phyloP scores from a whole-genome alignment of 2,113 vertebrate genomes.

The Xyliphius kryptos region DNA sequence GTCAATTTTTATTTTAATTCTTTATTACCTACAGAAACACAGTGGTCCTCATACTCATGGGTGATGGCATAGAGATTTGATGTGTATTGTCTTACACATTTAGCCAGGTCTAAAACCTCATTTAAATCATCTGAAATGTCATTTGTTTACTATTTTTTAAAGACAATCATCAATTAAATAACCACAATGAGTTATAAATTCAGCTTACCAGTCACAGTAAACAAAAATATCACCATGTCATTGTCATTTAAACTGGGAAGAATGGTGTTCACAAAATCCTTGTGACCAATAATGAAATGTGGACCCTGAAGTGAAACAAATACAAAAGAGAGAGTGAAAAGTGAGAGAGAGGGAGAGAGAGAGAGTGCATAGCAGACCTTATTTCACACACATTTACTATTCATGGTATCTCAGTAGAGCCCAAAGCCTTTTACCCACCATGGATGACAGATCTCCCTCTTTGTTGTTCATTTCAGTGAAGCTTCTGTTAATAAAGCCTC shows the following conservation, averaged over 20 bases:
- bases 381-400: constrained; percentile 7
- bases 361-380: neutral
- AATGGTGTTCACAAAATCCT: constrained; percentile 60
- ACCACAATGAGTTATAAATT: neutral
- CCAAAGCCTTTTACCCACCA: constrained; percentile 49
- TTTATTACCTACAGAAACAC: constrained; percentile 45
- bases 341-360: constrained; percentile 14
- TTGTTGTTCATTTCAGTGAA: constrained; percentile 63
- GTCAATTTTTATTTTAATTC: too few relatives aligned
- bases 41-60: constrained; percentile 53
- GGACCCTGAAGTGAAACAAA: constrained; percentile 50
- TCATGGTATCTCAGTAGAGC: constrained; percentile 9
- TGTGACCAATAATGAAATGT: constrained; percentile 62
- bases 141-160: neutral
- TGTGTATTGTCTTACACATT: constrained; percentile 57
- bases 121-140: constrained; percentile 54
- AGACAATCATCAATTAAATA: too few relatives aligned
- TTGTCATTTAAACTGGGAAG: constrained; percentile 56
- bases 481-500: constrained; percentile 66
- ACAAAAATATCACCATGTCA: constrained; percentile 69
- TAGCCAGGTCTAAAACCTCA: constrained; percentile 54
- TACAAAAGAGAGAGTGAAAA: neutral
- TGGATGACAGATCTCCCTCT: constrained; percentile 62
- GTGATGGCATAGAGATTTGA: constrained; percentile 57
- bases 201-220: constrained; percentile 61